Conservation (phyloP, 2,113 vertebrate species). For the Hypanus sabinus region DNA sequence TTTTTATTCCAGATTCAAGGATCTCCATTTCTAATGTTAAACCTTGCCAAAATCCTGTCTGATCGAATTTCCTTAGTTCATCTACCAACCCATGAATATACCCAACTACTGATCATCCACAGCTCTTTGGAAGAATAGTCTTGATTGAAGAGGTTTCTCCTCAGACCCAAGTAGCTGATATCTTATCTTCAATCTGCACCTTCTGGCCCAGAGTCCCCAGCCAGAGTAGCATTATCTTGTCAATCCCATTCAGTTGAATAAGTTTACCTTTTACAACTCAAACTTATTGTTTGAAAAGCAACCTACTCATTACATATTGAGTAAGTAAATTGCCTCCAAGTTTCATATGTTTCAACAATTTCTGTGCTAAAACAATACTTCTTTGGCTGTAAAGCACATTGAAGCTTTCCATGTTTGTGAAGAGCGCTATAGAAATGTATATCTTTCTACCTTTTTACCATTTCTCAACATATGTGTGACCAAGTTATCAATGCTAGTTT, state of each 20-base stretch:
- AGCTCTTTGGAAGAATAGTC: too few species aligned
- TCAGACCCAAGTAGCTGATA: background rate
- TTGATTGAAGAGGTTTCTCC: background rate
- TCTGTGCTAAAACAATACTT: background rate
- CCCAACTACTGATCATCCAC: too few species aligned
- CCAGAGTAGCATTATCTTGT: background rate
- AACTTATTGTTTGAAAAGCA: background rate
- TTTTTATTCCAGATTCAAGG: too few species aligned
- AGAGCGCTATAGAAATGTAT: background rate
- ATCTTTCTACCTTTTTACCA: background rate
- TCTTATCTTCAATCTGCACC: background rate
- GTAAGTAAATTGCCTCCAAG: background rate
- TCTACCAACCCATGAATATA: too few species aligned
- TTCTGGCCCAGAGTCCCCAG: background rate
- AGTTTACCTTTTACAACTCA: background rate
- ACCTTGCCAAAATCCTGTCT: background rate
- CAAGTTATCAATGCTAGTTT: background rate
- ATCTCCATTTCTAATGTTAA: too few species aligned
- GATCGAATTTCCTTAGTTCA: background rate
- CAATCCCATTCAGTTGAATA: background rate
- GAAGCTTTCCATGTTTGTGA: background rate
- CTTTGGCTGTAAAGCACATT: background rate
- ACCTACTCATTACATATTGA: background rate
- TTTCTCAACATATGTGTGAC: too few species aligned
- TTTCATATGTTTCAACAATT: background rate